A percentile compares a stretch with the other conserved stretches of the same genome.
These are phyloP conservation scores for Patella pellucida DNA, from an alignment of 2,888 invertebrate genomes.

Conservation along the genomic window DNA sequence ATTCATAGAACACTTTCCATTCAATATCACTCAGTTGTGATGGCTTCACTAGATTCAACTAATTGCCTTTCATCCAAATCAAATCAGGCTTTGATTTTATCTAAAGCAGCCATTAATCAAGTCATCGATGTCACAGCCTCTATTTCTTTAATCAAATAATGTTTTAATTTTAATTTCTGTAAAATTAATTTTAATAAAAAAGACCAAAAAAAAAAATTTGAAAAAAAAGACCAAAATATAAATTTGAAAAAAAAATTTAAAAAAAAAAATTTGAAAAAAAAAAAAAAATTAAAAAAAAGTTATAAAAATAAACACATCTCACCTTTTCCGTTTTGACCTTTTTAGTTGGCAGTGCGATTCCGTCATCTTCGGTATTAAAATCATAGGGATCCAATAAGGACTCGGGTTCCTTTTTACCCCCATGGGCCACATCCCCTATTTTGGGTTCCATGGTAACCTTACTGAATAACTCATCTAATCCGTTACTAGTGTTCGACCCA, in stretches of 20 bases:
- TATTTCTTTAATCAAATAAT: background rate
- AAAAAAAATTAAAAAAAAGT: no score
- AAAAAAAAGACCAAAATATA: no score
- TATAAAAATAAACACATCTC: constrained; percentile 19
- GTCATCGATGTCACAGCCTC: no score
- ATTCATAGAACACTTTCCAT: no score
- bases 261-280: background rate
- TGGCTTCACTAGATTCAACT: no score
- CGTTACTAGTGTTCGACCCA: constrained; percentile 30
- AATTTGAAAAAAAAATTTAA: background rate
- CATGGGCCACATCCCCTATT: constrained; percentile 48
- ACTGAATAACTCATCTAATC: constrained; percentile 32
- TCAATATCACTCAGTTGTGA: no score
- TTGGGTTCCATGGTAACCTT: constrained; percentile 54
- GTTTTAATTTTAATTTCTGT: background rate
- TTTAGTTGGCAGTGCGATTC: constrained; percentile 57
- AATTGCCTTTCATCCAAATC: no score
- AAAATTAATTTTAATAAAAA: background rate
- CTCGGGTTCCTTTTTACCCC: constrained; percentile 51
- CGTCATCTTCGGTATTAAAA: constrained; percentile 66
- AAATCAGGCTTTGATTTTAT: no score
- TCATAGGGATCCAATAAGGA: constrained; percentile 57
- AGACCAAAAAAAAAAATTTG: no score
- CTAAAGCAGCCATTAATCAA: no score
- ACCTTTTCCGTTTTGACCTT: constrained; percentile 65